Evolutionary conservation across 2,113 vertebrate genomes (phyloP).

Genomic region (Pithys albifrons): DNA sequence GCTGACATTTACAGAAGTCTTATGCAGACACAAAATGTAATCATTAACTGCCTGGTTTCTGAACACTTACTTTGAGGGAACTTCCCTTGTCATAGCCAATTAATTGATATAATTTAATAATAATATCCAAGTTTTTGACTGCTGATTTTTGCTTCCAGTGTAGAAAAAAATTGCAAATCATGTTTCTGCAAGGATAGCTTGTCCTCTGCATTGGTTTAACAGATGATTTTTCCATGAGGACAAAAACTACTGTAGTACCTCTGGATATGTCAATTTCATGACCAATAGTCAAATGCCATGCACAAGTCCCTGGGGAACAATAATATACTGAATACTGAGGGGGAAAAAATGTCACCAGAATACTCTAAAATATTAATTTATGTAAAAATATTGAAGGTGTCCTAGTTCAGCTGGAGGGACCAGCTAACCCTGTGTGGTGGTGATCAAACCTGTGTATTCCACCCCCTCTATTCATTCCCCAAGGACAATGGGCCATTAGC

Average conservation of each 20-base stretch:
- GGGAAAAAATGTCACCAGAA: not conserved
- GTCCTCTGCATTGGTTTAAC: not conserved
- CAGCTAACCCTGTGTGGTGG: too few species aligned
- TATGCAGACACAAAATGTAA: not conserved
- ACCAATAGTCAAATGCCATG: not conserved
- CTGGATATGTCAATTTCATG: not conserved
- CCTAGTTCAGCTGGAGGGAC: too few species aligned
- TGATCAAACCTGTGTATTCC: too few species aligned
- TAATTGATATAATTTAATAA: not conserved
- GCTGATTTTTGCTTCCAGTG: not conserved
- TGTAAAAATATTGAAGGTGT: not conserved
- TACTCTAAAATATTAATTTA: not conserved
- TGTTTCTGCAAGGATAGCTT: not conserved
- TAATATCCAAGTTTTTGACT: not conserved
- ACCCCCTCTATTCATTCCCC: too few species aligned
- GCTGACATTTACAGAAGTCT: not conserved
- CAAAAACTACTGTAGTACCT: not conserved
- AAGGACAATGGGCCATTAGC: too few species aligned
- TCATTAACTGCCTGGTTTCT: not conserved
- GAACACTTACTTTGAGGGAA: not conserved
- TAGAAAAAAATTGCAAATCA: not conserved
- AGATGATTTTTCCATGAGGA: not conserved
- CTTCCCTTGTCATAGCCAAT: not conserved
- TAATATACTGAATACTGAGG: not conserved
- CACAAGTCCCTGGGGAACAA: not conserved